Base-by-base conservation (phyloP, 2,888 invertebrate species). In the Alcis repandata region DNA sequence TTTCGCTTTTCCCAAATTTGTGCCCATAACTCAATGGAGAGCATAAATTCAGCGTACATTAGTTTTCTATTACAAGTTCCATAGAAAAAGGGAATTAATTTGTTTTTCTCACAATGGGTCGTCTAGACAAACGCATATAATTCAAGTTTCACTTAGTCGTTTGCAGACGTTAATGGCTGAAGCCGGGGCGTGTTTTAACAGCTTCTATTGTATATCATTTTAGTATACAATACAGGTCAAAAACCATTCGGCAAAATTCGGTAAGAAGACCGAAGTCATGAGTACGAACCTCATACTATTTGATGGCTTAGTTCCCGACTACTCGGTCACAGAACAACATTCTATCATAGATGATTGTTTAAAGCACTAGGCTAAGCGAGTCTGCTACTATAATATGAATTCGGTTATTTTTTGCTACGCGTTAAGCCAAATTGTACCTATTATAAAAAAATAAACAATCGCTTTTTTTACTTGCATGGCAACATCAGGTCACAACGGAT, bases 71-170 rank as follows among this genome's bases (percentile, higher is more conserved):
- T 72, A 51, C 85, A 79, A 79, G 82, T 87, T 87, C 89, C 83
- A 87, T 89, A 85, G 88, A 81, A 76, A 63, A 45, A 85, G 84
- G 83, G 85, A 87, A 91, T 91, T 92, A 91, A 91, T 91, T 92
- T 92, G 91, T 92, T 93, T 92, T 93, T 91, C 91, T 89, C 86
- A 92, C 91, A 91, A 92, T 90, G 85, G 90, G 76, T 79, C 83
- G 92, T 93, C 92, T 92, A 93, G 92, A 92, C 92, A 89, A 91
- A 84, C 86, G 86, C 83, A 79, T 87, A 92, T 93, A 91, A 90
- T 89, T 92, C 91, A 91, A 87, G 87, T 89, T 91, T 91, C 90
- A 89, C 92, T 93, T 92, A 92, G 90, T 83, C 73, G 76, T 79
- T 77, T 69, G 80, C 72, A 80, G 88, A 89, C 87, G 83, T 84